A percentile compares a stretch with the other conserved stretches of the same genome.
These are phyloP conservation scores for Cochlearius cochlearius DNA, from an alignment of 2,113 vertebrate species.

Conservation along the genomic window DNA sequence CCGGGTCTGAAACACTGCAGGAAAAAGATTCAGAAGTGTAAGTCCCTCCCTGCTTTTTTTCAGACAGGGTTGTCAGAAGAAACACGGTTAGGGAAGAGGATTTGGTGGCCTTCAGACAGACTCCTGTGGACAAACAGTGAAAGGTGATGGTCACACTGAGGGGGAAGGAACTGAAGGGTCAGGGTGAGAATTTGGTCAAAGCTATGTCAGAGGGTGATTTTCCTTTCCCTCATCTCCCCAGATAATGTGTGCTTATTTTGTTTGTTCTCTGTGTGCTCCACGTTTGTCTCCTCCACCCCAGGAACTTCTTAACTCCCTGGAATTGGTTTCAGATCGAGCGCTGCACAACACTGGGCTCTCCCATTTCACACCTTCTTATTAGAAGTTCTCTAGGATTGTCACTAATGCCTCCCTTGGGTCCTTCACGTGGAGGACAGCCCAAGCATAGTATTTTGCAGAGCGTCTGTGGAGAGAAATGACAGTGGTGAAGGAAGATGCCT, in stretches of 20 bases:
- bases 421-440: not conserved
- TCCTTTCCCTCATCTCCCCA: not conserved
- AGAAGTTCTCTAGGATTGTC: not conserved
- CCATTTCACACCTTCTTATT: not conserved
- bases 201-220: not conserved
- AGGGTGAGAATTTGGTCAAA: not conserved
- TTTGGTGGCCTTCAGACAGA: not conserved
- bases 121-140: not conserved
- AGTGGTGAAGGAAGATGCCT: not conserved
- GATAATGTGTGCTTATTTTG: not conserved
- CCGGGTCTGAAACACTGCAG: accelerated
- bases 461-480: not conserved
- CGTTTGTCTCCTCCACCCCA: not conserved
- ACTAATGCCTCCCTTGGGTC: not conserved
- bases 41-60: not conserved
- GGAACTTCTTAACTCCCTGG: not conserved
- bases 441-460: not conserved
- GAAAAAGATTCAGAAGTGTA: not conserved
- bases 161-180: not conserved
- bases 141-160: not conserved
- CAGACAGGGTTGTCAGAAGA: not conserved
- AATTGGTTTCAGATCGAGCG: not conserved
- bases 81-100: not conserved
- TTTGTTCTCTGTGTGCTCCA: not conserved
- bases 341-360: not conserved